A percentile compares a stretch with the other conserved stretches of the same genome.
Evolutionary conservation across 1,140 invertebrate species (phyloP).

Genomic region (Babylonia areolata): DNA sequence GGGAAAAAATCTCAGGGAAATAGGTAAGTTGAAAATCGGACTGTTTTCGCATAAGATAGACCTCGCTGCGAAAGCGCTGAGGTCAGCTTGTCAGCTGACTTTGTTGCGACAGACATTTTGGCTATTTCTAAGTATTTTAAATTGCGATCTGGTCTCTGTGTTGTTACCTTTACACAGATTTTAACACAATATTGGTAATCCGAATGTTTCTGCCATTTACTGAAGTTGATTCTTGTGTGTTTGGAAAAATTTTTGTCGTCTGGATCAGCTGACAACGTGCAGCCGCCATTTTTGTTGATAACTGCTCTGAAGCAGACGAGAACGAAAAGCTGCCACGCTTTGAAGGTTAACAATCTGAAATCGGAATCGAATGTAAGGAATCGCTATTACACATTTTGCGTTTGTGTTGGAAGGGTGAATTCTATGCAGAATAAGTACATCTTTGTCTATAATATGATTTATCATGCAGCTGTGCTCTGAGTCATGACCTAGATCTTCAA

Average conservation of each 20-base stretch:
- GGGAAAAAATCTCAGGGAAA: constrained; percentile 92
- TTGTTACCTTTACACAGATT: neutral
- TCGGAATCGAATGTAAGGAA: neutral
- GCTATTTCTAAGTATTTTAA: neutral
- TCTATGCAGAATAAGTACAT: neutral
- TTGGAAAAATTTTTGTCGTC: neutral
- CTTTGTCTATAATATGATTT: too few species aligned
- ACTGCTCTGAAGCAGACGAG: constrained; percentile 18
- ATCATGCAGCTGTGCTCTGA: neutral
- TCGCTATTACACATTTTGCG: neutral
- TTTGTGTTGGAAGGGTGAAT: neutral
- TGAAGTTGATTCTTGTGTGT: neutral
- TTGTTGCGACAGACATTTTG: neutral
- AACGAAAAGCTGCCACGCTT: neutral
- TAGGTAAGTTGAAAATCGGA: constrained; percentile 81
- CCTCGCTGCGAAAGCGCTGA: constrained; percentile 46
- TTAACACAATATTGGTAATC: neutral
- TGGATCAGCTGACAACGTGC: constrained; percentile 18
- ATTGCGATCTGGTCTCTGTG: neutral
- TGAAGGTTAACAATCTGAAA: neutral
- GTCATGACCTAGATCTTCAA: neutral
- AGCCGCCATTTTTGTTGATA: constrained; percentile 39
- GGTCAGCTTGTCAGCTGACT: constrained; percentile 41
- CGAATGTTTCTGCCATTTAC: neutral
- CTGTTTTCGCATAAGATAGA: constrained; percentile 20